Conservation (phyloP, 1,140 invertebrate species). For the Dinothrombium tinctorium region DNA sequence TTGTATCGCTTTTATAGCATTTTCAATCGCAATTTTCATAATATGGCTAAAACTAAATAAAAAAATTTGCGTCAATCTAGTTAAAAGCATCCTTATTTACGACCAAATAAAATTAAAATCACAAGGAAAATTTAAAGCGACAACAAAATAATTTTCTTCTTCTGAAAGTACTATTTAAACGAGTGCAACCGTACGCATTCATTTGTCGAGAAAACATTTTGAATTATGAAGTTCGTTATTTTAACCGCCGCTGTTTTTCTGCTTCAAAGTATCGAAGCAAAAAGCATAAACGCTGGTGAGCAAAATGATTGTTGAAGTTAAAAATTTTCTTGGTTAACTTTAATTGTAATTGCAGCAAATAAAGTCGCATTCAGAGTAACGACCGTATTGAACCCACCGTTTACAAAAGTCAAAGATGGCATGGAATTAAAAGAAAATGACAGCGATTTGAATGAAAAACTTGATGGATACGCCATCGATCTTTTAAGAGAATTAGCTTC, state of each 20-base stretch:
- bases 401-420: slow-evolving; percentile 14
- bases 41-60: background rate
- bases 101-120: too few relatives aligned
- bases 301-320: background rate
- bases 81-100: background rate
- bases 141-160: too few relatives aligned
- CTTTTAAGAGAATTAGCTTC: slow-evolving; percentile 32
- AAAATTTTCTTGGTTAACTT: slow-evolving; percentile 1
- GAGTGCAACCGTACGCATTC: background rate
- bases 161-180: background rate
- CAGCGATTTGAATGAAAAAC: slow-evolving; percentile 65
- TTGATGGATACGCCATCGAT: slow-evolving; percentile 48
- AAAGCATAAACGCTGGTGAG: slow-evolving; percentile 3
- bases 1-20: background rate
- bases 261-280: background rate
- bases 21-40: background rate
- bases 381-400: slow-evolving; percentile 36
- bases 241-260: background rate
- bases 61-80: background rate
- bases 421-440: slow-evolving; percentile 27
- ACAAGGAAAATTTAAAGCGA: too few relatives aligned
- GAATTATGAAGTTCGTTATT: background rate
- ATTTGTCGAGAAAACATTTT: background rate
- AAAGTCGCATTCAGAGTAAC: slow-evolving; percentile 78
- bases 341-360: slow-evolving; percentile 28